These are phyloP conservation scores for Corydoras sp. DNA, from an alignment of 2,113 vertebrate species.

Conservation along the genomic window DNA sequence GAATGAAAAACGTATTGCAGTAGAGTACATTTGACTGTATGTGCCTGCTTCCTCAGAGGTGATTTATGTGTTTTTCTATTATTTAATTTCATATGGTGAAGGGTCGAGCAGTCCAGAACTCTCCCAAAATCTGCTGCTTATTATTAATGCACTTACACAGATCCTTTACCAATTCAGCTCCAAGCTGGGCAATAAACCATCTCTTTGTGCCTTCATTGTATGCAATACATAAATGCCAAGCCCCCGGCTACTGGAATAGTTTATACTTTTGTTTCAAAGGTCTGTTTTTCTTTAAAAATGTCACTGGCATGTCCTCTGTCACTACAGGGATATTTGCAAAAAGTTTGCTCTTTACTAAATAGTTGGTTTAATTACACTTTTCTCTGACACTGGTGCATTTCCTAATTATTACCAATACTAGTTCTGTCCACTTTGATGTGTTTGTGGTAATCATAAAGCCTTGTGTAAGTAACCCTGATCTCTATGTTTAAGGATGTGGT, in stretches of 20 bases:
- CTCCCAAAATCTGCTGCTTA: slow-evolving; percentile 9
- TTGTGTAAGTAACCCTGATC: slow-evolving; percentile 26
- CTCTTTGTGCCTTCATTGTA: too few relatives aligned
- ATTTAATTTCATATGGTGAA: slow-evolving; percentile 67
- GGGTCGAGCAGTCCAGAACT: slow-evolving; percentile 56
- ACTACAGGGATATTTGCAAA: not conserved
- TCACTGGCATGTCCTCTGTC: slow-evolving; percentile 18
- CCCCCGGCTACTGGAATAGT: not conserved
- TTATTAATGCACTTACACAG: slow-evolving; percentile 45
- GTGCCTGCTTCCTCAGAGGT: slow-evolving; percentile 59
- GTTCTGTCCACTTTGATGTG: slow-evolving; percentile 30
- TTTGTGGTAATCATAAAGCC: slow-evolving; percentile 12
- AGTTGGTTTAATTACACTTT: not conserved
- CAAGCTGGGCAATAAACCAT: slow-evolving; percentile 10
- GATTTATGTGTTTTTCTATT: slow-evolving; percentile 77
- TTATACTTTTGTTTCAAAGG: slow-evolving; percentile 21
- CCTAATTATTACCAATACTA: slow-evolving; percentile 11
- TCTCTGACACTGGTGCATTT: slow-evolving; percentile 13
- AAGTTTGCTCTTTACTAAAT: not conserved
- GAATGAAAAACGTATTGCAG: slow-evolving; percentile 72
- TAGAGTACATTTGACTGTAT: slow-evolving; percentile 69
- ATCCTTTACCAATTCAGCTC: slow-evolving; percentile 54
- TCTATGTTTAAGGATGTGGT: slow-evolving; percentile 81
- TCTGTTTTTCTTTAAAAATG: slow-evolving; percentile 28
- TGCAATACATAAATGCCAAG: not conserved